Percentiles rank a stretch among this genome's conserved stretches.
Evolutionary conservation across 2,113 vertebrate species (phyloP).

Genomic region (Donacobius atricapilla): DNA sequence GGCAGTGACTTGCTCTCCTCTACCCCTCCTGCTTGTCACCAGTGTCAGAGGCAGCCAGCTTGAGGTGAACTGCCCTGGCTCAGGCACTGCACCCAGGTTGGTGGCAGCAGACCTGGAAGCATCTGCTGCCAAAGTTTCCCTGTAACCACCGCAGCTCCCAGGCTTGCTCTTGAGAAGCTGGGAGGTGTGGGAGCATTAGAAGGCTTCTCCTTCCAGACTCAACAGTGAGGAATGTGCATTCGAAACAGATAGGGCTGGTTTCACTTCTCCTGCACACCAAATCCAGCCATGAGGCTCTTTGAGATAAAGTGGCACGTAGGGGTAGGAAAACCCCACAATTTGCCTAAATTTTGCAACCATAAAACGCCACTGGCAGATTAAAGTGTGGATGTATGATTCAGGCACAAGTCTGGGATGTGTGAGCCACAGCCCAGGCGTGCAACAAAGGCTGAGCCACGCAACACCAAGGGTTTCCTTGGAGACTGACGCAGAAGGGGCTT

Average conservation of each 20-base stretch:
- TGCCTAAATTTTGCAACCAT: neutral
- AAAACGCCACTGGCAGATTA: neutral
- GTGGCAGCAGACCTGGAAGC: neutral
- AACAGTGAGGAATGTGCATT: neutral
- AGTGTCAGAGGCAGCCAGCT: neutral
- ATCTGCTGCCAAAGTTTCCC: neutral
- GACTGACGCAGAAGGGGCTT: neutral
- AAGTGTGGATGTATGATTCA: neutral
- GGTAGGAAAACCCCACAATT: neutral
- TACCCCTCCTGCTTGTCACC: neutral
- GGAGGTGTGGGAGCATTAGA: neutral
- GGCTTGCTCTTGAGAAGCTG: neutral
- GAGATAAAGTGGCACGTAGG: neutral
- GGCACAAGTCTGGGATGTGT: neutral
- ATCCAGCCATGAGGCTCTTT: neutral
- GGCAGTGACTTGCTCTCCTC: neutral
- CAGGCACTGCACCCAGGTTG: neutral
- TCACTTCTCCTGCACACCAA: neutral
- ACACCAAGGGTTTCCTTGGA: conserved; percentile 9
- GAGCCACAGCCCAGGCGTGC: neutral
- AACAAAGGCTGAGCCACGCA: neutral
- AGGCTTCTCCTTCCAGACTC: neutral
- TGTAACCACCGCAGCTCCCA: neutral
- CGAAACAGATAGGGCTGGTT: neutral
- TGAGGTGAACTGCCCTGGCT: neutral